Evolutionary conservation across 2,113 vertebrate genomes (phyloP).

Genomic region (Mugil cephalus): DNA sequence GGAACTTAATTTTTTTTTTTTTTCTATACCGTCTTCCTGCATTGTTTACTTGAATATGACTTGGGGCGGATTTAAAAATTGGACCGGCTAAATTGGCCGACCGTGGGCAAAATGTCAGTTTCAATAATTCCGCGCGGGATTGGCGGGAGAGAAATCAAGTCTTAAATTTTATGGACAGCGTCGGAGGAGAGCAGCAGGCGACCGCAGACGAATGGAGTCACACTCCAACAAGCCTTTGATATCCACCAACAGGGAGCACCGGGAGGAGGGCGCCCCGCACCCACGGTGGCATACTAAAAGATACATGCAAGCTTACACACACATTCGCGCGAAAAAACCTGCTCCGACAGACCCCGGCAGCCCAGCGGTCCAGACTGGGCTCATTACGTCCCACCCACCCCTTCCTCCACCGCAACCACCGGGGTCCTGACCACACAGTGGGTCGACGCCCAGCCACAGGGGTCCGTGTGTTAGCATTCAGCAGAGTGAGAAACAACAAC

Average conservation of each 20-base stretch:
- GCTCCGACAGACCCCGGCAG: slow-evolving; percentile 58
- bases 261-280: slow-evolving; percentile 42
- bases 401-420: slow-evolving; percentile 57
- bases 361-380: slow-evolving; percentile 70
- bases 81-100: background rate
- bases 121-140: slow-evolving; percentile 22
- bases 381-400: slow-evolving; percentile 73
- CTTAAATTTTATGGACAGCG: slow-evolving; percentile 45
- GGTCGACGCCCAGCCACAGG: slow-evolving; percentile 70
- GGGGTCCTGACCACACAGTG: slow-evolving; percentile 73
- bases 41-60: slow-evolving; percentile 10
- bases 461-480: slow-evolving; percentile 77
- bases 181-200: slow-evolving; percentile 46
- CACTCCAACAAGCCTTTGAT: slow-evolving; percentile 64
- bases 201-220: slow-evolving; percentile 52
- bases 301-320: slow-evolving; percentile 28
- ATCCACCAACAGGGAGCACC: slow-evolving; percentile 56
- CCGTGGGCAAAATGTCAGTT: slow-evolving; percentile 21
- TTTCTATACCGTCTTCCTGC: background rate
- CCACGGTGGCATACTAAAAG: slow-evolving; percentile 46
- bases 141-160: slow-evolving; percentile 39
- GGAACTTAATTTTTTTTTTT: background rate
- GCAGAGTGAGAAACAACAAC: slow-evolving; percentile 78
- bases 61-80: slow-evolving; percentile 17
- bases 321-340: slow-evolving; percentile 19